Conservation (phyloP, 2,797 vertebrate genomes). For the Numenius phaeopus region DNA sequence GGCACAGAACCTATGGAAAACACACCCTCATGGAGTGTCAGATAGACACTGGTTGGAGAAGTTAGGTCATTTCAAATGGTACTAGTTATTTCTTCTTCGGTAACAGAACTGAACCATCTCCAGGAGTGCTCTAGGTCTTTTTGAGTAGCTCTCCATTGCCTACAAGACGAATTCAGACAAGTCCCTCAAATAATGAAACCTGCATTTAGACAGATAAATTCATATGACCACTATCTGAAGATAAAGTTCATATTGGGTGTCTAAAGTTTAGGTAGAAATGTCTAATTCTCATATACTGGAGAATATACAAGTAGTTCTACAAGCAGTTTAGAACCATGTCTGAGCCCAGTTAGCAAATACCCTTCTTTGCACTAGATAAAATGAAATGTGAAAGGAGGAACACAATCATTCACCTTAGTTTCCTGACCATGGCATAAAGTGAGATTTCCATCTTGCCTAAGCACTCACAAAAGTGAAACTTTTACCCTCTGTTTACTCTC, state of each 20-base stretch:
- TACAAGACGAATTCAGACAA: not conserved
- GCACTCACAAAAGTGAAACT: not conserved
- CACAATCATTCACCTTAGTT: not conserved
- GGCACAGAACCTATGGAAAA: not conserved
- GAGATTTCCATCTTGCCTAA: not conserved
- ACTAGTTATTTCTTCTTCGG: not conserved
- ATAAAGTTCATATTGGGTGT: not conserved
- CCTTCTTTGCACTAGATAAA: not conserved
- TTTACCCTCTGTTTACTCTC: not conserved
- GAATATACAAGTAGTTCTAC: not conserved
- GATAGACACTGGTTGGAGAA: not conserved
- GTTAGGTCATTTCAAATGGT: not conserved
- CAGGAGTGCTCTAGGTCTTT: not conserved
- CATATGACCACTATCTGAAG: not conserved
- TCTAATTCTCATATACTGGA: not conserved
- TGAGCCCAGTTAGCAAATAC: not conserved
- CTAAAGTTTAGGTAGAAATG: not conserved
- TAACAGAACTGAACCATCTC: not conserved
- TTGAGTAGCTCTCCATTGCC: not conserved
- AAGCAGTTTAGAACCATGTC: not conserved
- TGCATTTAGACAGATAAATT: not conserved
- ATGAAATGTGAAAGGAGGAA: not conserved
- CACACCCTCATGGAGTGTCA: not conserved
- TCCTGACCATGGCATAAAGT: not conserved
- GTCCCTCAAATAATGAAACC: not conserved